These are phyloP conservation scores for Macropis europaea DNA, from an alignment of 2,888 invertebrate species.

Conservation along the genomic window DNA sequence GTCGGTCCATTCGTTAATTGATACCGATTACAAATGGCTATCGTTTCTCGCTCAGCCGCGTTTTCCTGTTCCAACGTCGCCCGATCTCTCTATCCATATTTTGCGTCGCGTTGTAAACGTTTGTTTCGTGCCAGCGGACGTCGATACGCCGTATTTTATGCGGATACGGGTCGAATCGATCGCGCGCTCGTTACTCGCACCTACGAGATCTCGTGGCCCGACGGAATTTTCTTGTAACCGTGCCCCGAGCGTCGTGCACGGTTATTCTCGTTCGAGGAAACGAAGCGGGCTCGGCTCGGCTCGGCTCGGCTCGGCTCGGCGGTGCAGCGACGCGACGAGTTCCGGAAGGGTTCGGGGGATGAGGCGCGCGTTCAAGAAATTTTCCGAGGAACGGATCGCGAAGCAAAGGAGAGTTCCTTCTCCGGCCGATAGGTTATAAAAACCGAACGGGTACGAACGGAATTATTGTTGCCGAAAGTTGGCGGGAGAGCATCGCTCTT, in stretches of 20 bases:
- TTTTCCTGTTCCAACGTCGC: not conserved
- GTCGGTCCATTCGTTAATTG: not conserved
- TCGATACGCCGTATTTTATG: not conserved
- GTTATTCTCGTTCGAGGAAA: no score
- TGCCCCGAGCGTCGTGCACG: no score
- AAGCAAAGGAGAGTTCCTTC: not conserved
- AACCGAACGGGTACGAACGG: not conserved
- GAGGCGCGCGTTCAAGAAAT: conserved; percentile 16
- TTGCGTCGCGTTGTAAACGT: not conserved
- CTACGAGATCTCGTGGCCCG: no score
- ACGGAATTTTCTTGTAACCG: no score
- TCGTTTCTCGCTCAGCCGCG: not conserved
- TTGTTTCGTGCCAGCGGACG: not conserved
- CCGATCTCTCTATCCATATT: not conserved
- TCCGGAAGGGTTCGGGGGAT: no score
- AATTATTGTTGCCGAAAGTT: conserved; percentile 9
- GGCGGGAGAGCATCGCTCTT: not conserved
- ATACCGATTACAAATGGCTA: not conserved
- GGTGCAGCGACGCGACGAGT: no score
- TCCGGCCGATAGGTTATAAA: not conserved
- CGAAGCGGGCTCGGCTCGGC: no score
- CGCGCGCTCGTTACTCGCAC: not conserved
- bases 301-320: no score
- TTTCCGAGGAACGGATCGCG: not conserved
- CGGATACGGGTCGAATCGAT: not conserved